These are phyloP conservation scores for Dipodomys stephensi DNA, from an alignment of 2,113 vertebrate genomes.

Conservation along the genomic window DNA sequence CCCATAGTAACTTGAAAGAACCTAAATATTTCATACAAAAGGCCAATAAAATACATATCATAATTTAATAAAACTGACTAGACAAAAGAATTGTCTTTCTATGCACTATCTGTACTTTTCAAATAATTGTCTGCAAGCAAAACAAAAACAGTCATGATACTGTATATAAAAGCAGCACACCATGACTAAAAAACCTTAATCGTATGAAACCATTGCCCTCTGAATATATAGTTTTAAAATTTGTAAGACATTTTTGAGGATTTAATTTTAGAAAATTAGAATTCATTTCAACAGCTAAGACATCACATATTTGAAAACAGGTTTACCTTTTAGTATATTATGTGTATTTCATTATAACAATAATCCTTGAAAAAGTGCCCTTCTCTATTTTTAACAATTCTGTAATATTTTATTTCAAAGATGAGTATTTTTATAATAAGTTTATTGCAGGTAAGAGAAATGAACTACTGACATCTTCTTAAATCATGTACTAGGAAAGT, in stretches of 20 bases:
- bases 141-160: neutral
- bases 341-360: neutral
- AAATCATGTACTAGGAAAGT: neutral
- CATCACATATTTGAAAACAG: slow-evolving; percentile 24
- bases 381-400: neutral
- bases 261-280: slow-evolving; percentile 25
- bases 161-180: neutral
- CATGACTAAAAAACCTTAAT: slow-evolving; percentile 3
- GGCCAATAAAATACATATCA: neutral
- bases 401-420: neutral
- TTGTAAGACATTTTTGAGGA: neutral
- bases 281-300: neutral
- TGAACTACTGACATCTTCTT: neutral
- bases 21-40: slow-evolving; percentile 28
- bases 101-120: neutral
- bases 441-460: neutral
- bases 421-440: neutral
- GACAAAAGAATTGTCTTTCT: neutral
- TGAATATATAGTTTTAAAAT: slow-evolving; percentile 12
- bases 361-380: neutral
- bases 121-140: slow-evolving; percentile 45
- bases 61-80: slow-evolving; percentile 23
- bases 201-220: neutral
- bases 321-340: neutral
- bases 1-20: slow-evolving; percentile 11